Evolutionary conservation across 2,888 invertebrate genomes (phyloP), one percentile per base, ranked within the genome.

Genomic region (Volucella bombylans): DNA sequence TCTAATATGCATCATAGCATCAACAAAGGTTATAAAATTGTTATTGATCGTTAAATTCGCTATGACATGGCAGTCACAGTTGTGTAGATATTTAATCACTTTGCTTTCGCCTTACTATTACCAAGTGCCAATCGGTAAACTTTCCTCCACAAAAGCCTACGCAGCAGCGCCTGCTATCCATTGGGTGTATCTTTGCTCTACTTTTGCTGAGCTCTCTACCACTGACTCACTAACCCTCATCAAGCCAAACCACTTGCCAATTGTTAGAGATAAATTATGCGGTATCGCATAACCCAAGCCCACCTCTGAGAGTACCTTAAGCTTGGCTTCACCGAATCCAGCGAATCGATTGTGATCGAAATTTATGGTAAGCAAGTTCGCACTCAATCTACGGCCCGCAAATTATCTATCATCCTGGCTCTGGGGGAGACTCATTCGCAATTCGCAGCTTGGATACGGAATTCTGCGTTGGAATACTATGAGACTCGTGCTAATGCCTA

Each of bases 271-370:
- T 81, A 65, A 71, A 76, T 81, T 71, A 81, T 71, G 69, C 68
- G 38, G 45, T 41, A 62, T 18, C 49, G 79, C 79, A 65, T 65
- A 65, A 43, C 47, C 52, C 39, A 54, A 47, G 43, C 67, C n/a
- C 54, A 57, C 68, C 71, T 59, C 71, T 54, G 65, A n/a, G 39
- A 77, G 61, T 77, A 73, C 73, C 79, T 54, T 45, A 47, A 61
- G 45, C 54, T 45, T 67, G 41, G 41, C 73, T 49, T 61, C 54
- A 77, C 76, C 54, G 69, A 73, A 82, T 82, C 82, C 54, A 71
- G 65, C 49, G 69, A 73, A 82, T 82, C 82, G 82, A 82, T 82
- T 82, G 72, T 55, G 54, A 78, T 82, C 82, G 82, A 82, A 73
- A 82, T 82, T 82, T 79, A 82, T 82, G 68, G 62, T 23, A 62